Conservation (phyloP, 2,797 vertebrate species). For the Margarornis squamiger region DNA sequence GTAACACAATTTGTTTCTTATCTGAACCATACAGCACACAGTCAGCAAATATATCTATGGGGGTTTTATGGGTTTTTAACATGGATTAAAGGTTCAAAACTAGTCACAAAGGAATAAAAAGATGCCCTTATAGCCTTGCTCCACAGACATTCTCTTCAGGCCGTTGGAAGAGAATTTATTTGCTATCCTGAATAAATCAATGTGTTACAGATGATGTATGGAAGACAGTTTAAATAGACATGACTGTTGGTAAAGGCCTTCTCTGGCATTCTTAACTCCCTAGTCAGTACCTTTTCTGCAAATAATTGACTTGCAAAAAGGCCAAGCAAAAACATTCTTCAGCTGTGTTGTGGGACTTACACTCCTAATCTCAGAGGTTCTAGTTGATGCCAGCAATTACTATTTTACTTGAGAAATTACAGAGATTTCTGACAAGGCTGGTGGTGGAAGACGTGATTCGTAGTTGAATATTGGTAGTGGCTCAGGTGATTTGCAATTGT, state of each 20-base stretch:
- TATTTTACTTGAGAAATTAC: not conserved
- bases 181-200: not conserved
- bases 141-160: not conserved
- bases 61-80: not conserved
- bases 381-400: not conserved
- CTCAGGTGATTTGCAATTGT: not conserved
- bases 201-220: not conserved
- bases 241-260: not conserved
- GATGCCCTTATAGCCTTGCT: not conserved
- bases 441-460: not conserved
- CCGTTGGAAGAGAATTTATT: not conserved
- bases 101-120: conserved; percentile 5
- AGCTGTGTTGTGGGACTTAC: not conserved
- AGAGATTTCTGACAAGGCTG: not conserved
- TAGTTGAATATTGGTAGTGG: not conserved
- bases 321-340: not conserved
- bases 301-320: not conserved
- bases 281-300: not conserved
- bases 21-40: not conserved
- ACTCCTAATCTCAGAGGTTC: not conserved
- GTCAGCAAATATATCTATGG: not conserved
- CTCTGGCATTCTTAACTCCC: not conserved
- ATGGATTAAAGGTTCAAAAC: not conserved
- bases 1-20: conserved; percentile 10
- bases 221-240: not conserved